Evolutionary conservation across 2,888 invertebrate species (phyloP), one percentile per base, ranked within the genome.

Genomic region (Sussaba pulchella): DNA sequence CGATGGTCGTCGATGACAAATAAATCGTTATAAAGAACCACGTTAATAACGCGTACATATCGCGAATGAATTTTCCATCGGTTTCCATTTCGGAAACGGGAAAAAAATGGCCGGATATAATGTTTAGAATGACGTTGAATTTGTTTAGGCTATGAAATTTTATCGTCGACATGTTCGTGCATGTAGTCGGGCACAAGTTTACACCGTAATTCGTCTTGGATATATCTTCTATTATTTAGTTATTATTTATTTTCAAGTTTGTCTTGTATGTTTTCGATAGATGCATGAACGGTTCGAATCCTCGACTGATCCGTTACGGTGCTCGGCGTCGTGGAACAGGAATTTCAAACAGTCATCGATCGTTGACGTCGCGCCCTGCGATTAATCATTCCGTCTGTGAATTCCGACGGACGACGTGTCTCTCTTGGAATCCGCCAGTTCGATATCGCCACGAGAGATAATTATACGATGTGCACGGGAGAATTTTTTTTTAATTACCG

Each of bases 31-130:
- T 0, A 82, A 0, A 17, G 80, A 75, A 6, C 87, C 87, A 87
- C 0, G 59, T 8, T 6, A 82, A 9, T 3, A 47, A 12, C 1
- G 57, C n/a, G 39, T 88, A 87, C 12, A 84, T 8, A 2, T 43
- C 80, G 4, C 14, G 47, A 0, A n/a, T 14, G 1, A 72, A 26
- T 12, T n/a, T 52, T 10, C 24, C 61, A 14, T 31, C 31, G 4
- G 31, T 31, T 31, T 31, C 6, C 2, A 66, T 31, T 5, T 47
- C 24, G 1, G 61, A 78, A 3, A 85, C 4, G 0, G 88, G 88
- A 1, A 88, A 69, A 39, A 82, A 54, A 39, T 88, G 88, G 0
- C 86, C 88, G 2, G 87, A 84, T 0, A 86, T 1, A 0, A 12
- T 10, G 45, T 88, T 88, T 0, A 82, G 2, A 5, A 83, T 12